Percentiles rank a stretch among this genome's conserved stretches.
Evolutionary conservation across 2,888 invertebrate genomes (phyloP).

Genomic region (Lydus trimaculatus): DNA sequence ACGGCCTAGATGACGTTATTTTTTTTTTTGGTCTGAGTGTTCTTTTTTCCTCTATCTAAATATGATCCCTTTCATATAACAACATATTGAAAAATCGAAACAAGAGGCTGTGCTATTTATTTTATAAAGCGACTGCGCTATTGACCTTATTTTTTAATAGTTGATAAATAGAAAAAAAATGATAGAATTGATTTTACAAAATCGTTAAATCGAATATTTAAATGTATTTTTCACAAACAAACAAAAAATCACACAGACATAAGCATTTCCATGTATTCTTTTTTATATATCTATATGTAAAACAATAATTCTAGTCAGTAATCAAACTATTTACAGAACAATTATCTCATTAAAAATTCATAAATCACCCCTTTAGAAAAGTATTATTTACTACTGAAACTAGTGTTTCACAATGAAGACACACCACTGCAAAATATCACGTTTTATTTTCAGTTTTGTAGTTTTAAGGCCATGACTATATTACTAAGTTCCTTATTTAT

Average conservation of each 20-base stretch:
- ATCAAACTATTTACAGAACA: neutral
- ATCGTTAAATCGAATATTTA: conserved; percentile 10
- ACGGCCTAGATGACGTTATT: neutral
- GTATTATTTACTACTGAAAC: neutral
- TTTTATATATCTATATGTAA: neutral
- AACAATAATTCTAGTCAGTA: conserved; percentile 26
- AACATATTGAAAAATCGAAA: conserved; percentile 16
- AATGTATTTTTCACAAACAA: conserved; percentile 11
- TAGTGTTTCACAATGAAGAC: neutral
- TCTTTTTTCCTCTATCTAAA: neutral
- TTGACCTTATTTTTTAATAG: conserved; percentile 10
- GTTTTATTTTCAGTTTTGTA: conserved; percentile 2
- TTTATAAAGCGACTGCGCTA: conserved; percentile 10
- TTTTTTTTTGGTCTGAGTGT: neutral
- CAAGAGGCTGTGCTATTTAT: conserved; percentile 22
- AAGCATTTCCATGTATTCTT: conserved; percentile 20
- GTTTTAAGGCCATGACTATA: conserved; percentile 28
- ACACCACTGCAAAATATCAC: neutral
- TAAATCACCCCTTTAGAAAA: neutral
- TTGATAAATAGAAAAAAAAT: neutral
- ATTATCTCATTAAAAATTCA: neutral
- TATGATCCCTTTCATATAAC: neutral
- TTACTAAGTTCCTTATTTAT: conserved; percentile 26
- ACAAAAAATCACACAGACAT: conserved; percentile 3
- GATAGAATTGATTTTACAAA: conserved; percentile 2